Evolutionary conservation across 1,140 invertebrate genomes (phyloP).

Genomic region (Drosophila pectinifera): DNA sequence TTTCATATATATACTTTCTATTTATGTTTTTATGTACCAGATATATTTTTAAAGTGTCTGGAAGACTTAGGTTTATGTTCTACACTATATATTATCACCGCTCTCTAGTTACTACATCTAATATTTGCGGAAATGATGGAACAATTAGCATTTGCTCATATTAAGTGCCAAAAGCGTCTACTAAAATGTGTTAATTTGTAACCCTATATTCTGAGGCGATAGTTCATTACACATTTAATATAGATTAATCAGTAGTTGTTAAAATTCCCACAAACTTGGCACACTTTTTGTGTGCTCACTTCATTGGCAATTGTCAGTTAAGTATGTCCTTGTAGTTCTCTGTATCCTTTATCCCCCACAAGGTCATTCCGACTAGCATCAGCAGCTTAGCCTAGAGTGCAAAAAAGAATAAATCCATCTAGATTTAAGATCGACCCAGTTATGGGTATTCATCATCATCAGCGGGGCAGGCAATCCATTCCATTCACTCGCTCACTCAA

Average conservation of each 20-base stretch:
- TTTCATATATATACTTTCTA: neutral
- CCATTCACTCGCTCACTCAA: constrained; percentile 12
- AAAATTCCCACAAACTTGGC: constrained; percentile 19
- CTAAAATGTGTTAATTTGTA: constrained; percentile 3
- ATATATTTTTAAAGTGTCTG: neutral
- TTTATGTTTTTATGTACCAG: neutral
- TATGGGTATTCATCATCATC: constrained; percentile 43
- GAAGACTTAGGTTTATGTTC: too few species aligned
- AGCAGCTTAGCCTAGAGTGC: constrained; percentile 14
- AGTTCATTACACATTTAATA: too few species aligned
- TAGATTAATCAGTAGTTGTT: constrained; percentile 6
- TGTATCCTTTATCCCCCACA: constrained; percentile 32
- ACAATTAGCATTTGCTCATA: neutral
- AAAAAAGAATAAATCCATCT: constrained; percentile 27
- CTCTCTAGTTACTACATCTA: neutral
- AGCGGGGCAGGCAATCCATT: constrained; percentile 16
- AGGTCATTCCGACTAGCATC: constrained; percentile 20
- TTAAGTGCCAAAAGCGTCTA: neutral
- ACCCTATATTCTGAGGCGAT: too few species aligned
- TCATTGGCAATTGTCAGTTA: constrained; percentile 23
- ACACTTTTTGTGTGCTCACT: constrained; percentile 11
- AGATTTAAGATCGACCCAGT: constrained; percentile 43
- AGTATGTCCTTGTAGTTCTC: constrained; percentile 4
- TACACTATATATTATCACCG: neutral
- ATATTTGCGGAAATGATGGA: too few species aligned